Base-by-base conservation (phyloP, 2,113 vertebrate genomes). In the Hypomesus transpacificus region DNA sequence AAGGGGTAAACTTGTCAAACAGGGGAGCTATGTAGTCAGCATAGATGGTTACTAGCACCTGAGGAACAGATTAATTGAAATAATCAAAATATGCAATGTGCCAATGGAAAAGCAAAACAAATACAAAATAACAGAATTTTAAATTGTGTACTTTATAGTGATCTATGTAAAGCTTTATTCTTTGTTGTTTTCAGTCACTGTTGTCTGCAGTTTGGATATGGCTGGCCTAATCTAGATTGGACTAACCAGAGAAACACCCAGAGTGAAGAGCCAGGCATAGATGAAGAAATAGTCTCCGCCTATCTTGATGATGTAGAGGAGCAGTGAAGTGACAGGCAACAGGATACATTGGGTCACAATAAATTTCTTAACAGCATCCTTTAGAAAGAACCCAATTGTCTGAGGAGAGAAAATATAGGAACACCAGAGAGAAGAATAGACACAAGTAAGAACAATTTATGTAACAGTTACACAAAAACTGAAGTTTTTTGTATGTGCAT, bases 261-360 rank as follows among this genome's bases (percentile, higher is more conserved):
- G 89, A 0, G 96, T 98, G 82, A 99, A 99, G 68, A 98, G 94
- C 97, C 97, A 98, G 74, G 97, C 97, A 66, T 98, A 98, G 87
- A 99, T 96, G 91, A 99, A 99, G 85, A 99, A 99, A 86, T 97
- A 98, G 85, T 98, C 96, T 60, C 97, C 97, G 0, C 97, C 97
- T 54, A 98, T 97, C 92, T 98, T 98, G 85, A 99, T 99, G 86
- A 99, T 98, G 89, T 98, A 96, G 82, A 99, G 92, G 17, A 99
- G 92, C 79, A 99, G 93, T 2, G 96, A 94, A 67, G 96, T 98
- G 52, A 99, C 96, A 1, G 96, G 97, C 78, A 99, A 88, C 78
- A 99, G 91, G 85, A 99, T 99, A 75, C 96, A 98, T 75, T 99
- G 96, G 65, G 96, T 99, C 84, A 99, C 96, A 3, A 92, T 76